phyloP scores from a whole-genome alignment of 2,113 vertebrate species.

The Rattus rattus region DNA sequence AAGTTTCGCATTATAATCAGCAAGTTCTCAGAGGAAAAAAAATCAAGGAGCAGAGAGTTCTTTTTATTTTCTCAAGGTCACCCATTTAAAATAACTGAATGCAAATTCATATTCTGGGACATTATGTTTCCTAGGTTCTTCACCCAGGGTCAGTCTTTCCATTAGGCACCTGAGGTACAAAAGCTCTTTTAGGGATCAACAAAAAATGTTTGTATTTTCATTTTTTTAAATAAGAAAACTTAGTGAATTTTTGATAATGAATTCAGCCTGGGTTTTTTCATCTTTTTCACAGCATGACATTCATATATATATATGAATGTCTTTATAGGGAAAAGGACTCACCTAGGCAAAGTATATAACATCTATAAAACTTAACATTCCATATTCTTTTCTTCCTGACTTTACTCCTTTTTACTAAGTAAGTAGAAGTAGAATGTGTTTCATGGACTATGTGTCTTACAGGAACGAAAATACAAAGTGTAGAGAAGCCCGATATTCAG shows the following conservation, averaged over 20 bases:
- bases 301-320: background rate
- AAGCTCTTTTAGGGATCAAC: background rate
- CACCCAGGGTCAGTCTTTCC: slow-evolving; percentile 26
- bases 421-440: background rate
- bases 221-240: slow-evolving; percentile 46
- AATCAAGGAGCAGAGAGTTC: background rate
- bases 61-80: slow-evolving; percentile 32
- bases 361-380: background rate
- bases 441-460: background rate
- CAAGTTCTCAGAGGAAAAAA: slow-evolving; percentile 18
- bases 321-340: background rate
- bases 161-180: background rate
- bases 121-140: slow-evolving; percentile 38
- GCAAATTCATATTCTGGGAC: background rate
- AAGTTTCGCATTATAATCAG: background rate
- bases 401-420: background rate
- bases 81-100: slow-evolving; percentile 7
- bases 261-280: background rate
- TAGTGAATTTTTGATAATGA: background rate
- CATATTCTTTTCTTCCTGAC: no score
- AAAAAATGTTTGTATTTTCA: slow-evolving; percentile 17
- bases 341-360: background rate
- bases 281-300: background rate
- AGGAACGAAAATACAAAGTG: background rate
- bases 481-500: background rate